Conservation (phyloP, 2,113 vertebrate species). For the Hyaena hyaena region DNA sequence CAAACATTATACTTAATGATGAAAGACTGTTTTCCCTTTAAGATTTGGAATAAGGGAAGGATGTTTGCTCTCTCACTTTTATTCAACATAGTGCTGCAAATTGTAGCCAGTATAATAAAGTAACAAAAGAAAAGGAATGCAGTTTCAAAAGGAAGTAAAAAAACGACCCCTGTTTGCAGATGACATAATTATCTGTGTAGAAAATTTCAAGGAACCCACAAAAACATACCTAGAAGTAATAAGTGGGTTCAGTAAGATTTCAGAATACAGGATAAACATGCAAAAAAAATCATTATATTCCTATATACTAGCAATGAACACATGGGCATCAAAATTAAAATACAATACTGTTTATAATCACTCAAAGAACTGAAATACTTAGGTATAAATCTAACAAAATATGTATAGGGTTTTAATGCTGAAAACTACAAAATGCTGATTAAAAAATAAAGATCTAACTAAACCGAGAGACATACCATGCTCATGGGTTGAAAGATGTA, state of each 20-base stretch:
- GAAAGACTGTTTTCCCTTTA: neutral
- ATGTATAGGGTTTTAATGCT: neutral
- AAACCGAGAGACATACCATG: neutral
- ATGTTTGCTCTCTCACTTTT: neutral
- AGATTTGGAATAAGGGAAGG: neutral
- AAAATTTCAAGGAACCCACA: neutral
- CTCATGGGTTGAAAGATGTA: neutral
- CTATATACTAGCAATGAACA: neutral
- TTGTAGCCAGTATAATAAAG: neutral
- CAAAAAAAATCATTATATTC: neutral
- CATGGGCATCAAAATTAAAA: neutral
- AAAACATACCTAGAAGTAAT: neutral
- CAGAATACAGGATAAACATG: neutral
- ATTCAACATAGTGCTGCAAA: neutral
- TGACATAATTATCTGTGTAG: neutral
- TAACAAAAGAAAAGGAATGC: neutral
- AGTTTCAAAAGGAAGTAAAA: neutral
- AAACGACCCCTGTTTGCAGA: neutral
- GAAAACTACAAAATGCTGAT: neutral
- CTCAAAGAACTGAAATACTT: neutral
- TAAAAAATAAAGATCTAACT: neutral
- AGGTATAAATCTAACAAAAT: neutral
- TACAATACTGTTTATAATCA: neutral
- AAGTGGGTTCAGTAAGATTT: neutral
- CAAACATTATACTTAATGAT: neutral